phyloP scores from a whole-genome alignment of 2,888 invertebrate species.

The Trilocha varians region DNA sequence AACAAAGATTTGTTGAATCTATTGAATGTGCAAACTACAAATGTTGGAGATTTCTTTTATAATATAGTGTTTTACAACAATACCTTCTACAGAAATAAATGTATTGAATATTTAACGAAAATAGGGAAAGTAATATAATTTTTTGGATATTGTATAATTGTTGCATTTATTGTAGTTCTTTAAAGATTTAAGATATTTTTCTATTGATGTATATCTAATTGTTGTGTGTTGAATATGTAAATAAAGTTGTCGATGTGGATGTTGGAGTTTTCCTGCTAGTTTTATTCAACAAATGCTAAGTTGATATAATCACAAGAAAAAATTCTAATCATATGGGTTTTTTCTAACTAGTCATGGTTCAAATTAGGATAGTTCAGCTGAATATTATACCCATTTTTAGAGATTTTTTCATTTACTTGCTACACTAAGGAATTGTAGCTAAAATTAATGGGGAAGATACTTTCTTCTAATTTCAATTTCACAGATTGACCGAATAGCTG shows the following conservation, averaged over 20 bases:
- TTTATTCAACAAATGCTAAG: too few species aligned
- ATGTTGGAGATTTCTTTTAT: slow-evolving; percentile 54
- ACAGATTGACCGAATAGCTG: too few species aligned
- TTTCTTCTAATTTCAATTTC: too few species aligned
- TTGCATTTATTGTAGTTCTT: background rate
- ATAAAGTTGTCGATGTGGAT: background rate
- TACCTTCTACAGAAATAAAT: slow-evolving; percentile 61
- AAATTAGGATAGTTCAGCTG: too few species aligned
- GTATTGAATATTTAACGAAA: slow-evolving; percentile 74
- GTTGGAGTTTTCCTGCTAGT: too few species aligned
- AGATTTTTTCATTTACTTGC: too few species aligned
- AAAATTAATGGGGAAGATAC: too few species aligned
- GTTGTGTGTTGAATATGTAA: background rate
- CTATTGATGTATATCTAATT: background rate
- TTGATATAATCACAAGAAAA: too few species aligned
- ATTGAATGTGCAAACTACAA: slow-evolving; percentile 49
- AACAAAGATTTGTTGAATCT: slow-evolving; percentile 45
- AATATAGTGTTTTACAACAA: slow-evolving; percentile 59
- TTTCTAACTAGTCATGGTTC: too few species aligned
- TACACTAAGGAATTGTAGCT: too few species aligned
- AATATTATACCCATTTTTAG: too few species aligned
- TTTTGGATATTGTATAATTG: slow-evolving; percentile 3
- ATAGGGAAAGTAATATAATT: slow-evolving; percentile 43
- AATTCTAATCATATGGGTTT: too few species aligned
- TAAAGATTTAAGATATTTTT: background rate